These are phyloP conservation scores for Papilio protenor DNA, from an alignment of 2,888 invertebrate species.

Conservation along the genomic window DNA sequence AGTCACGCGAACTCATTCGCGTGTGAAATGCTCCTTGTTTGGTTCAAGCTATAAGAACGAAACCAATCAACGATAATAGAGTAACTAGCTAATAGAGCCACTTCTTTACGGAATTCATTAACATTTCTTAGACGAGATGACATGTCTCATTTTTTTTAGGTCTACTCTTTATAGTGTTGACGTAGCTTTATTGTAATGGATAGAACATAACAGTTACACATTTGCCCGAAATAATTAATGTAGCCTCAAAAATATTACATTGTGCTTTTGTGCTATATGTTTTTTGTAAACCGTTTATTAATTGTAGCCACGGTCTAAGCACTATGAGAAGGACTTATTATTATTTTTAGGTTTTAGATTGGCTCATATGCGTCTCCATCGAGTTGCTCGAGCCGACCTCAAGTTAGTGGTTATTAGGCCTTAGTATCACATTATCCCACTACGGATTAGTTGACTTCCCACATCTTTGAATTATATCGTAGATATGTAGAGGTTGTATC, in stretches of 20 bases:
- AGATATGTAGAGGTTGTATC: not conserved
- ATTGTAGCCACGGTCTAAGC: too few relatives aligned
- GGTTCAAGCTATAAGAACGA: constrained; percentile 1
- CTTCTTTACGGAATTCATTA: not conserved
- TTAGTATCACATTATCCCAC: too few relatives aligned
- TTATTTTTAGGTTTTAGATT: not conserved
- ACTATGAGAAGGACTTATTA: not conserved
- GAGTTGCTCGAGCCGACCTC: not conserved
- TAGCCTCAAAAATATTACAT: too few relatives aligned
- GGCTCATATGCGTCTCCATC: not conserved
- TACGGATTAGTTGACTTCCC: too few relatives aligned
- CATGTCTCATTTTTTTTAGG: not conserved
- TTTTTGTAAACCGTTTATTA: not conserved
- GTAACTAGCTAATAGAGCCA: not conserved
- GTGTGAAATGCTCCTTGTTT: constrained; percentile 30
- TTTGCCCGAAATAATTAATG: too few relatives aligned
- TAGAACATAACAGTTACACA: not conserved
- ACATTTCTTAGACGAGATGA: not conserved
- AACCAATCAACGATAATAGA: constrained; percentile 16
- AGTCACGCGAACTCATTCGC: constrained; percentile 45
- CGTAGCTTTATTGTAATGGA: not conserved
- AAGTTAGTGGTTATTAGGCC: too few relatives aligned
- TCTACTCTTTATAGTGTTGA: not conserved
- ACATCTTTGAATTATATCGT: not conserved
- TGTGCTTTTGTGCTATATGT: not conserved